These are phyloP conservation scores for Pycnomerus fuliginosus DNA, from an alignment of 2,888 invertebrate species.

Conservation along the genomic window DNA sequence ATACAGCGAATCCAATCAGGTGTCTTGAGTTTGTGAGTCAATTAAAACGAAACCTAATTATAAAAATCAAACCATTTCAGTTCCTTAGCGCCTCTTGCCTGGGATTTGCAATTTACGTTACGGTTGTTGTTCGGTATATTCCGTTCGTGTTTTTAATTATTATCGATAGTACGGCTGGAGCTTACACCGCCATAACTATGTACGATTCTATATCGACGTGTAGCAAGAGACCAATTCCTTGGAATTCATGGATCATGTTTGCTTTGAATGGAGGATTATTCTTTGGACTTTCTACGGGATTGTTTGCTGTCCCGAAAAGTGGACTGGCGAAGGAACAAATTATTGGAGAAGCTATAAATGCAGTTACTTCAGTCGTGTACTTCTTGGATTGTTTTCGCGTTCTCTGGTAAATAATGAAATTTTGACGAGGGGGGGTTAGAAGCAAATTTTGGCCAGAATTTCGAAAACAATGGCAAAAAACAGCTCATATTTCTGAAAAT, in stretches of 20 bases:
- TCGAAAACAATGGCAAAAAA: too few species aligned
- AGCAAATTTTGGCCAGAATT: too few species aligned
- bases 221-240: slow-evolving; percentile 10
- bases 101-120: background rate
- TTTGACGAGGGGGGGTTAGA: too few species aligned
- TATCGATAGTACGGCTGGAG: too few species aligned
- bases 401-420: too few species aligned
- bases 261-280: slow-evolving; percentile 11
- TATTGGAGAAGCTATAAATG: too few species aligned
- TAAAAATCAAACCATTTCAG: slow-evolving; percentile 1
- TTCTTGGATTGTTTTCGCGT: too few species aligned
- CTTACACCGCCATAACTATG: slow-evolving; percentile 15
- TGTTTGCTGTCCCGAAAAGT: background rate
- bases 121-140: too few species aligned
- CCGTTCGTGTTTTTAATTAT: too few species aligned
- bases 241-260: slow-evolving; percentile 21
- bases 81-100: background rate
- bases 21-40: slow-evolving; percentile 2
- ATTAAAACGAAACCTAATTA: background rate
- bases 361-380: too few species aligned
- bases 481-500: too few species aligned
- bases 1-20: slow-evolving; percentile 1
- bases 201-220: slow-evolving; percentile 16
- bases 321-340: too few species aligned
- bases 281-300: slow-evolving; percentile 4